A percentile compares a stretch with the other conserved stretches of the same genome.
Evolutionary conservation across 2,888 invertebrate genomes (phyloP).

Genomic region (Deroplatys truncata): DNA sequence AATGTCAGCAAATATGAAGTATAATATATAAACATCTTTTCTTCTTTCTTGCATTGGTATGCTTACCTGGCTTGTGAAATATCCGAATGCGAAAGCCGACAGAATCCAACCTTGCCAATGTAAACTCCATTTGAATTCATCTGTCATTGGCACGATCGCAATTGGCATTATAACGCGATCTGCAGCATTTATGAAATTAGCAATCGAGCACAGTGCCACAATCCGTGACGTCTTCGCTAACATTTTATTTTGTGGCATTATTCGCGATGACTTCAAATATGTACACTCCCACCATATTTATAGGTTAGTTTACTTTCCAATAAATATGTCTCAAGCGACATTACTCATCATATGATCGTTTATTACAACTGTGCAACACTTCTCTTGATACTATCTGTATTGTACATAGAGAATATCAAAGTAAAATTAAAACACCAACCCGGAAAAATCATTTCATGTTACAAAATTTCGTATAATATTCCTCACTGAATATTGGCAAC

Average conservation of each 20-base stretch:
- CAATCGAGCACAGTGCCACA: conserved; percentile 64
- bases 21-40: too few species aligned
- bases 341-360: not conserved
- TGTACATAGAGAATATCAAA: not conserved
- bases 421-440: not conserved
- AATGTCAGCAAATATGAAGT: too few species aligned
- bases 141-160: conserved; percentile 69
- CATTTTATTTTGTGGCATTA: conserved; percentile 40
- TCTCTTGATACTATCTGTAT: not conserved
- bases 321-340: not conserved
- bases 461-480: not conserved
- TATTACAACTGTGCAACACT: not conserved
- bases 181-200: conserved; percentile 74
- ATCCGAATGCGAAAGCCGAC: conserved; percentile 71
- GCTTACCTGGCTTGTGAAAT: conserved; percentile 67
- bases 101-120: conserved; percentile 71
- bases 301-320: not conserved
- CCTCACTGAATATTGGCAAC: not conserved
- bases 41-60: not conserved
- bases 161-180: conserved; percentile 76
- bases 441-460: not conserved
- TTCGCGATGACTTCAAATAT: not conserved
- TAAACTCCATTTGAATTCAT: conserved; percentile 64
- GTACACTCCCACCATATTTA: not conserved
- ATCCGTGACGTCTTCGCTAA: conserved; percentile 54